Conservation (phyloP, 2,888 invertebrate species). For the Drosophila demipolita region DNA sequence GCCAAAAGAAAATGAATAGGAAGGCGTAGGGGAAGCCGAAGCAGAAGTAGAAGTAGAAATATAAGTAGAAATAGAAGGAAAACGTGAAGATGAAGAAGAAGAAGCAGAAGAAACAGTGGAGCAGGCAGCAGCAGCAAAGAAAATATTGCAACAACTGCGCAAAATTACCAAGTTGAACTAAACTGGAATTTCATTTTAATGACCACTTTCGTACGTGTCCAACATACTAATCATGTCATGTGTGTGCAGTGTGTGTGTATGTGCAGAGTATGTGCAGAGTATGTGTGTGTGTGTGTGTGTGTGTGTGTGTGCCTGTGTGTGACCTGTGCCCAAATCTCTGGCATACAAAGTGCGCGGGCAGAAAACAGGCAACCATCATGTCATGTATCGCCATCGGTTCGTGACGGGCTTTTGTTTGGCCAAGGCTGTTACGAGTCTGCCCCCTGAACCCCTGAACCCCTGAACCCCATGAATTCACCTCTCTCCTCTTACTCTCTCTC, state of each 20-base stretch:
- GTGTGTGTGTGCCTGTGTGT: conserved; percentile 28
- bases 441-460: not conserved
- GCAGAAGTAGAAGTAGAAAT: not conserved
- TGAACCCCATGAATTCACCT: not conserved
- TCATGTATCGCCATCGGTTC: conserved; percentile 61
- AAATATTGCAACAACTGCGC: conserved; percentile 79
- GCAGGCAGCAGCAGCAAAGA: conserved; percentile 12
- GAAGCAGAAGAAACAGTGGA: conserved; percentile 1
- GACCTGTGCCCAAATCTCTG: conserved; percentile 52
- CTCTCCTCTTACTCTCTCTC: not conserved
- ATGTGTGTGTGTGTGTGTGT: conserved; percentile 35
- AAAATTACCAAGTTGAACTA: conserved; percentile 80
- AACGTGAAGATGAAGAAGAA: not conserved
- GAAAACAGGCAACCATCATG: conserved; percentile 40
- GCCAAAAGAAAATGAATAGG: not conserved
- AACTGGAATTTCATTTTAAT: conserved; percentile 83
- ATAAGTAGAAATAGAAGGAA: conserved; percentile 6
- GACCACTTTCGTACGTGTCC: conserved; percentile 83
- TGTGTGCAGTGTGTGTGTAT: conserved; percentile 32
- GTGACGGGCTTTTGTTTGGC: conserved; percentile 69
- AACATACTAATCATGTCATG: conserved; percentile 82
- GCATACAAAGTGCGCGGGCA: conserved; percentile 21
- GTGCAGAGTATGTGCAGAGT: no score
- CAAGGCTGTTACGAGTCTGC: conserved; percentile 34
- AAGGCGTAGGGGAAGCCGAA: not conserved